Evolutionary conservation across 2,888 invertebrate genomes (phyloP).

Genomic region (Eupithecia exiguata): DNA sequence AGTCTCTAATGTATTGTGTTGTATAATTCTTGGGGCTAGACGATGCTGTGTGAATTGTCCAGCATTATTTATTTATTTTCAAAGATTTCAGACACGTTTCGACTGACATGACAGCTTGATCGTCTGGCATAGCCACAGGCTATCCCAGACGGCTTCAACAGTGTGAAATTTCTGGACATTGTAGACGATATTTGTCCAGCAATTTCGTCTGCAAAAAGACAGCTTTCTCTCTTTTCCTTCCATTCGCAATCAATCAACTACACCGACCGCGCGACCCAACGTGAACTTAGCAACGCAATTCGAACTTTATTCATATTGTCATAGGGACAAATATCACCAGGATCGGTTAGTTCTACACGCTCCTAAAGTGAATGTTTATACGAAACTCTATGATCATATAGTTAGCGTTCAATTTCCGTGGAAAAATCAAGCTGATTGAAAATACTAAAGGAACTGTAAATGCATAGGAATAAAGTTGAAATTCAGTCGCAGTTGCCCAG

Average conservation of each 20-base stretch:
- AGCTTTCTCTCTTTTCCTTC: slow-evolving; percentile 22
- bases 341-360: not conserved
- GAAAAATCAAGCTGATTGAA: not conserved
- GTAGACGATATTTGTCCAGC: not conserved
- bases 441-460: not conserved
- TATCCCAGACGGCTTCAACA: no score
- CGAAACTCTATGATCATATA: not conserved
- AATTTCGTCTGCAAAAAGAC: not conserved
- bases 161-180: not conserved
- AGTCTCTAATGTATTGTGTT: not conserved
- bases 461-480: not conserved
- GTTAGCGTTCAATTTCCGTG: slow-evolving; percentile 2
- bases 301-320: not conserved
- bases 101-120: not conserved
- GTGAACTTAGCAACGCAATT: not conserved
- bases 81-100: not conserved
- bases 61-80: not conserved
- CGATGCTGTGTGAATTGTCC: not conserved
- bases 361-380: slow-evolving; percentile 1
- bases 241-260: slow-evolving; percentile 6
- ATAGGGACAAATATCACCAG: not conserved
- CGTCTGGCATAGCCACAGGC: not conserved
- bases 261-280: slow-evolving; percentile 9
- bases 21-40: not conserved
- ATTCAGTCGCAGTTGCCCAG: not conserved